Conservation (phyloP, 2,888 invertebrate species). For the Xanthia togata region DNA sequence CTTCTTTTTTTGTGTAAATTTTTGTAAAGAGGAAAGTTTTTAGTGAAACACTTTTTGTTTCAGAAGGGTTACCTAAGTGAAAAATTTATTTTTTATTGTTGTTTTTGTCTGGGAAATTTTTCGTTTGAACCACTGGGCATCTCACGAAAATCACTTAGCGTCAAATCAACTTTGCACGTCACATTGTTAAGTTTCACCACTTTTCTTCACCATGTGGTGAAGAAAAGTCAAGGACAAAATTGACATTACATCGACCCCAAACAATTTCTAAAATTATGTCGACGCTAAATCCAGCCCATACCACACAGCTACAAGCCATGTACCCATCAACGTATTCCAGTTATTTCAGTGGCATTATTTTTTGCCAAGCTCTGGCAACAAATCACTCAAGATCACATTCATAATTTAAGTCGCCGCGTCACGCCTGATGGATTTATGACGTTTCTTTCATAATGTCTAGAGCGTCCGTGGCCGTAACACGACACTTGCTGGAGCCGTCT, state of each 20-base stretch:
- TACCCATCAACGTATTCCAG: conserved; percentile 60
- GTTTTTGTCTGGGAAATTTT: conserved; percentile 11
- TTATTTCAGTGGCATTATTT: conserved; percentile 66
- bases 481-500: conserved; percentile 59
- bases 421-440: conserved; percentile 86
- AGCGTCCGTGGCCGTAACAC: conserved; percentile 65
- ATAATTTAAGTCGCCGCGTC: conserved; percentile 83
- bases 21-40: conserved; percentile 55
- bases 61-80: conserved; percentile 47
- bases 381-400: conserved; percentile 84
- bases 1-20: conserved; percentile 55
- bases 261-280: conserved; percentile 30
- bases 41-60: conserved; percentile 46
- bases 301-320: conserved; percentile 40
- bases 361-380: conserved; percentile 74
- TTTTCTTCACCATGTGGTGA: neutral
- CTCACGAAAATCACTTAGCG: neutral
- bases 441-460: conserved; percentile 82
- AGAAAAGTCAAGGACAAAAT: conserved; percentile 7
- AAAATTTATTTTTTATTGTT: conserved; percentile 32
- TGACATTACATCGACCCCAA: conserved; percentile 21
- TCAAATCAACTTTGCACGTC: neutral
- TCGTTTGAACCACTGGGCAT: conserved; percentile 5
- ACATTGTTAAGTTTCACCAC: too few species aligned
- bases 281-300: conserved; percentile 23